Evolutionary conservation across 2,888 invertebrate species (phyloP), one percentile per base, ranked within the genome.

Genomic region (Drosophila buzzatii): DNA sequence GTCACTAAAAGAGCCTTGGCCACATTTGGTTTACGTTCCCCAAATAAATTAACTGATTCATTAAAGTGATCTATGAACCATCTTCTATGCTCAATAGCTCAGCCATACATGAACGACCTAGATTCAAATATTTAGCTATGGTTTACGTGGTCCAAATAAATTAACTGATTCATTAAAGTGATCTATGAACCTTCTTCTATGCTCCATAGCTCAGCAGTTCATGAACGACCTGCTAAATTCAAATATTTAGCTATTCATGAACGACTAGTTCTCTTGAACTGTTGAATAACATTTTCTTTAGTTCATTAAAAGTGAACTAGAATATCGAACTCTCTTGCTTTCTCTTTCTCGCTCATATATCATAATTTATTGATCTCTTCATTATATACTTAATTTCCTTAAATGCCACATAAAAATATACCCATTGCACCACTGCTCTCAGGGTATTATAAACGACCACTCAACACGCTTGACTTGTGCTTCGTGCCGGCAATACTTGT

Each of bases 401-500:
- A 27, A 6, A 27, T 27, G 6, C 4, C 37, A 14, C 8, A 39
- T n/a, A n/a, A 27, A 27, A 27, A 5, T n/a, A 9, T n/a, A 47
- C 9, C 23, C 23, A 5, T 4, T 9, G 4, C 23, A 12, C 2
- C 35, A 8, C 14, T 41, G 39, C 3, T 7, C 10, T 20, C 16
- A 61, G 57, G 42, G 56, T 61, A 58, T 62, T 1, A 20, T 41
- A 39, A 35, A 2, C 16, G 18, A 1, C 16, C 35, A 56, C 10
- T 56, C 44, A 37, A 51, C 27, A 44, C 37, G 3, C 23, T 16
- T 42, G 16, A 44, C 42, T 37, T 41, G 23, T 12, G 35, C 31
- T 35, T 16, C 31, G 35, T 23, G 55, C 47, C 39, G 63, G 53
- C 44, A 62, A 70, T 53, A 35, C 35, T 42, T 52, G 56, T 49